A percentile compares a stretch with the other conserved stretches of the same genome.
phyloP scores from a whole-genome alignment of 2,888 invertebrate species.

The Paralinhomoeus sp. region DNA sequence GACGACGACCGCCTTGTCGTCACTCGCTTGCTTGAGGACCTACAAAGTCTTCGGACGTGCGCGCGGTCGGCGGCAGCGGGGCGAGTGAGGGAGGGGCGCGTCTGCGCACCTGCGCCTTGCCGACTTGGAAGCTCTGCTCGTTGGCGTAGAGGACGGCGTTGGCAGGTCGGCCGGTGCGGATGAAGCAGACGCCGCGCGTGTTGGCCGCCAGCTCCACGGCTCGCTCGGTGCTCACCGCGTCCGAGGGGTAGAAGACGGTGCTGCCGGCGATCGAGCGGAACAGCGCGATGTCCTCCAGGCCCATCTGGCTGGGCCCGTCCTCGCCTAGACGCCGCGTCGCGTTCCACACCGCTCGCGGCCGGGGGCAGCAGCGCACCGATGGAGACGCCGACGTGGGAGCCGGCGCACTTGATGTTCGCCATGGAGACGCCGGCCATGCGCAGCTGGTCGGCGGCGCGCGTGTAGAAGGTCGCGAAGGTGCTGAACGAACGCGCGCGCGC shows the following conservation, averaged over 20 bases:
- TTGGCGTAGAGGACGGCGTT: constrained; percentile 62
- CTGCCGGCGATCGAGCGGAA: constrained; percentile 55
- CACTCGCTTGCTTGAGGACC: constrained; percentile 47
- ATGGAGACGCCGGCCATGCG: constrained; percentile 98
- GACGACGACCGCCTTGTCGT: constrained; percentile 61
- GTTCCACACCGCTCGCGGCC: no score
- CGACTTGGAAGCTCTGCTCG: constrained; percentile 52
- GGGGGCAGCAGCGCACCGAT: constrained; percentile 41
- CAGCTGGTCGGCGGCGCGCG: constrained; percentile 85
- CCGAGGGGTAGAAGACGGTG: constrained; percentile 48
- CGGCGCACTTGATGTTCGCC: constrained; percentile 74
- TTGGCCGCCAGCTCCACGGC: constrained; percentile 75
- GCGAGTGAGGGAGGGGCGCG: neutral
- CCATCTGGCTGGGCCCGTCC: constrained; percentile 98
- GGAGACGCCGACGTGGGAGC: constrained; percentile 89
- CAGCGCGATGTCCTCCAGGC: constrained; percentile 83
- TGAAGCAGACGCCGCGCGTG: constrained; percentile 76
- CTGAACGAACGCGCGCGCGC: constrained; percentile 60
- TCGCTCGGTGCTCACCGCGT: constrained; percentile 79
- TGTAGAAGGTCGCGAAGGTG: constrained; percentile 93
- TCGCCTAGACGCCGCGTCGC: no score
- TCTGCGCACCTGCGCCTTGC: constrained; percentile 32
- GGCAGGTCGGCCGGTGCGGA: constrained; percentile 77
- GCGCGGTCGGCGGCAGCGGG: neutral
- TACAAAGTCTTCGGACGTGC: constrained; percentile 22